Evolutionary conservation across 2,113 vertebrate genomes (phyloP).

Genomic region (Chascanopsetta lugubris): DNA sequence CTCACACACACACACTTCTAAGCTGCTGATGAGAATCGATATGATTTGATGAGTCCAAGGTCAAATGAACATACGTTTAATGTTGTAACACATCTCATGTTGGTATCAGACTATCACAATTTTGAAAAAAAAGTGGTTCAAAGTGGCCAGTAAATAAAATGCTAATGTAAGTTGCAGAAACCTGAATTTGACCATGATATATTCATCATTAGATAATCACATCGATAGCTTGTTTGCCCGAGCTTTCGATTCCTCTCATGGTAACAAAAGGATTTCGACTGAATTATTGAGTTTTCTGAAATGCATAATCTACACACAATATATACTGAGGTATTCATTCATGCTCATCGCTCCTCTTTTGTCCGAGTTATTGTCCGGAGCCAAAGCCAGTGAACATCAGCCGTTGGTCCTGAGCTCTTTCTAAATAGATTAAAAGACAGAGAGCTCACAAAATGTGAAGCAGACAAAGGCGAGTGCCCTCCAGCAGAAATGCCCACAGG

Average conservation of each 20-base stretch:
- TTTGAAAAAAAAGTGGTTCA: no score
- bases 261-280: not conserved
- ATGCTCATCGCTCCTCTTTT: constrained; percentile 17
- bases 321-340: constrained; percentile 7
- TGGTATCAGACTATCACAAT: no score
- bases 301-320: constrained; percentile 11
- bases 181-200: no score
- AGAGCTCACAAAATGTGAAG: not conserved
- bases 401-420: constrained; percentile 29
- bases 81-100: no score
- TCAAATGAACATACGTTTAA: no score
- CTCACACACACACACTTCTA: constrained; percentile 6
- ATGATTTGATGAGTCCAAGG: no score
- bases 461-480: constrained; percentile 33
- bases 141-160: not conserved
- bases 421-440: constrained; percentile 28
- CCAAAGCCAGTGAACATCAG: constrained; percentile 12
- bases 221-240: not conserved
- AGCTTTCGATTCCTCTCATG: constrained; percentile 12
- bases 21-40: no score
- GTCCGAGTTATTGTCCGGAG: constrained; percentile 28
- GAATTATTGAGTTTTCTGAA: not conserved
- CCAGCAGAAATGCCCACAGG: not conserved
- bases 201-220: constrained; percentile 7
- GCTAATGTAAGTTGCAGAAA: no score